Conservation (phyloP, 1,140 invertebrate genomes). For the Heterodera schachtii region DNA sequence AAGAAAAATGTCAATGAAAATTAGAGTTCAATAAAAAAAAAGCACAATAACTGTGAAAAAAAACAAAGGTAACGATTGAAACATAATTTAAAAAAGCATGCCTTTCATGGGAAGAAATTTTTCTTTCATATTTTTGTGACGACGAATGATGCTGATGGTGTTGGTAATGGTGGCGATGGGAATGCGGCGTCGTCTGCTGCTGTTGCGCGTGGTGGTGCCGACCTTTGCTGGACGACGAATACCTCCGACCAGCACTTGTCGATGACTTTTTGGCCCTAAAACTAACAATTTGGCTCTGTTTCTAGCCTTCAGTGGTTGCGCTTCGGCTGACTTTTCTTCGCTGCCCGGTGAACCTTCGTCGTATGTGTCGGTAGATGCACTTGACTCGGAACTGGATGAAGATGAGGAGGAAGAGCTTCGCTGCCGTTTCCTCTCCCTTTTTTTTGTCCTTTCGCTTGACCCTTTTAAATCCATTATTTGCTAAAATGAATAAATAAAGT, state of each 20-base stretch:
- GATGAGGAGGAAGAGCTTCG: background rate
- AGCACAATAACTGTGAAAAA: too few species aligned
- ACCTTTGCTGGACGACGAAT: background rate
- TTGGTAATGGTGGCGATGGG: background rate
- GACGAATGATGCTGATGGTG: background rate
- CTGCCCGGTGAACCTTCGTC: background rate
- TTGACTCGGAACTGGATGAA: background rate
- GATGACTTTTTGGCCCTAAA: background rate
- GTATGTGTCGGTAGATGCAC: background rate
- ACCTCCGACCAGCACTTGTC: too few species aligned
- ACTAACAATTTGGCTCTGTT: background rate
- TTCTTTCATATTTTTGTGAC: background rate
- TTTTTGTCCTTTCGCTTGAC: background rate
- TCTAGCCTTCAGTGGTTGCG: background rate
- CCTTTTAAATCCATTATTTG: background rate
- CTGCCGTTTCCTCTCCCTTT: background rate
- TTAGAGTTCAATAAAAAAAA: too few species aligned
- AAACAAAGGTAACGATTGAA: too few species aligned
- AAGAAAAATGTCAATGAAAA: too few species aligned
- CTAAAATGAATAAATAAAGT: background rate
- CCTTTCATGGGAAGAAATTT: background rate
- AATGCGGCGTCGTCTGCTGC: too few species aligned
- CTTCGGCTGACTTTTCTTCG: background rate
- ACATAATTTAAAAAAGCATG: too few species aligned
- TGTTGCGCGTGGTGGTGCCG: background rate